phyloP scores from a whole-genome alignment of 2,113 vertebrate species.

The Apus apus region DNA sequence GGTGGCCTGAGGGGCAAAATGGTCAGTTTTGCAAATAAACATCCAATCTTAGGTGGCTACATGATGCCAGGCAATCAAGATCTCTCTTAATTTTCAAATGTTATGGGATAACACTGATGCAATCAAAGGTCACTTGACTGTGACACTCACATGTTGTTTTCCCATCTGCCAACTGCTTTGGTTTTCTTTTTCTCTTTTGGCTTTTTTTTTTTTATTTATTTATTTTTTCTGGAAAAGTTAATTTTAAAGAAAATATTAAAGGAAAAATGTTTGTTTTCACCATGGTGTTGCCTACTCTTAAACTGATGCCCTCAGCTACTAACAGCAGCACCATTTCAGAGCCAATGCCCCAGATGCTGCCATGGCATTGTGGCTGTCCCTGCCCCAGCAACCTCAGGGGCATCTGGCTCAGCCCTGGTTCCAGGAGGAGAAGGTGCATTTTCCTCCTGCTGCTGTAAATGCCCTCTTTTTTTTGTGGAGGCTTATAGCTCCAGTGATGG shows the following conservation, averaged over 20 bases:
- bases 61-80: neutral
- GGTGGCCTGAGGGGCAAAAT: neutral
- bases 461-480: neutral
- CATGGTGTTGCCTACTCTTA: neutral
- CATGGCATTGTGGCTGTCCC: rapidly evolving
- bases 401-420: neutral
- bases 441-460: neutral
- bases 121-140: neutral
- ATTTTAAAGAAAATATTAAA: neutral
- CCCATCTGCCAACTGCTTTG: neutral
- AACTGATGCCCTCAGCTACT: neutral
- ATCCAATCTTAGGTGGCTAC: neutral
- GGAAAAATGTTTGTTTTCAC: neutral
- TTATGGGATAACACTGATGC: neutral
- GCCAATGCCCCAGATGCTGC: rapidly evolving
- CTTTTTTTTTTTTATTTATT: neutral
- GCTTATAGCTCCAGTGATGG: neutral
- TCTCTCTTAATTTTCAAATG: neutral
- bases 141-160: neutral
- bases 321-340: neutral
- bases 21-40: neutral
- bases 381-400: neutral
- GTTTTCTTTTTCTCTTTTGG: neutral
- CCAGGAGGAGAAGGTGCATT: neutral
- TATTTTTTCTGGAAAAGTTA: neutral